Evolutionary conservation across 2,113 vertebrate species (phyloP), one percentile per base, ranked within the genome.

Genomic region (Oreochromis spilurus): DNA sequence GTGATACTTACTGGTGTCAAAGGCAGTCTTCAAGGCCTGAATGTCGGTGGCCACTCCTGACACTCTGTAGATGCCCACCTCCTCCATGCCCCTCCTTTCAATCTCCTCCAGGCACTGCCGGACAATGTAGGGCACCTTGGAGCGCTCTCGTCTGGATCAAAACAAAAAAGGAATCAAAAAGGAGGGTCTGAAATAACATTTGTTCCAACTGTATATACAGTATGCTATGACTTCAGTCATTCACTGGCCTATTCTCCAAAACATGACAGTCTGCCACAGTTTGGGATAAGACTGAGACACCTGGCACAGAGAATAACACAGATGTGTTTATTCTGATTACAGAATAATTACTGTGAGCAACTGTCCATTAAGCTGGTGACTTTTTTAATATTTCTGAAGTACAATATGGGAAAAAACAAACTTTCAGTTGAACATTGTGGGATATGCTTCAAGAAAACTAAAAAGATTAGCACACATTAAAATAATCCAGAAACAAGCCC

Each of bases 61-160:
- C 53, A 99, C 98, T 0, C 99, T 94, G 94, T 99, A 99, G 96
- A 99, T 99, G 92, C 99, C 99, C 94, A 99, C 97, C 82, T 99
- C 99, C 95, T 99, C 99, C 97, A 99, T 97, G 5, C 98, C 99
- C 13, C 99, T 96, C 78, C 98, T 96, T 91, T 99, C 98, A 0
- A 99, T 98, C 96, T 99, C 98, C 92, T 99, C 98, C 84, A 99
- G 97, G 1, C 99, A 99, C 95, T 99, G 99, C 58, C 98, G 97
- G 62, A 99, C 98, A 0, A 99, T 98, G 96, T 99, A 99, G 60
- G 98, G 99, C 85, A 99, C 98, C 96, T 99, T 99, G 7, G 99
- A 99, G 36, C 98, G 96, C 93, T 99, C 99, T 12, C 98, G 97
- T 91, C 99, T 99, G 84, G 1, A 82, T 9, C 2, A 10, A 88